These are phyloP conservation scores for Epicauta chinensis DNA, from an alignment of 1,140 invertebrate species.

Conservation along the genomic window DNA sequence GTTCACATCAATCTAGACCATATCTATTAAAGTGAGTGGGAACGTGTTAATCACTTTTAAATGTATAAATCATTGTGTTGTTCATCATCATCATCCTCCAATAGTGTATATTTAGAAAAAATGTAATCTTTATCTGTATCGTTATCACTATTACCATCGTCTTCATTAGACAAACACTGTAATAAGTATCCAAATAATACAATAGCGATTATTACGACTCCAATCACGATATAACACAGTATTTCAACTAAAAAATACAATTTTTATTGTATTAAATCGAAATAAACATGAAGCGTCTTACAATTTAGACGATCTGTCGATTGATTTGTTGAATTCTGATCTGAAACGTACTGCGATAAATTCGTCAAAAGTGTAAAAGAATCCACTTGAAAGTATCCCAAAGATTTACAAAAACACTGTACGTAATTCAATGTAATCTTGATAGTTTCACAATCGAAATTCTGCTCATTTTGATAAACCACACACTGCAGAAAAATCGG, in stretches of 20 bases:
- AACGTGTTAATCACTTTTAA: not conserved
- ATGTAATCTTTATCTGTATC: constrained; percentile 3
- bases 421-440: constrained; percentile 6
- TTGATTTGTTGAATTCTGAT: not conserved
- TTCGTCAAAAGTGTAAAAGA: not conserved
- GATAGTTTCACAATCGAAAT: constrained; percentile 4
- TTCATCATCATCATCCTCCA: constrained; percentile 5
- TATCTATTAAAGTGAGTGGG: too few species aligned
- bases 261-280: not conserved
- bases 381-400: constrained; percentile 14
- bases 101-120: constrained; percentile 13
- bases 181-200: constrained; percentile 1
- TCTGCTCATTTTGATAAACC: not conserved
- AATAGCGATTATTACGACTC: constrained; percentile 3
- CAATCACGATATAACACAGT: constrained; percentile 9
- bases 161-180: constrained; percentile 4
- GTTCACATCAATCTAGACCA: too few species aligned
- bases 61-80: constrained; percentile 4
- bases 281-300: not conserved
- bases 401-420: constrained; percentile 9
- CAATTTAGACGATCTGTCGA: not conserved
- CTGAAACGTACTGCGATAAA: not conserved
- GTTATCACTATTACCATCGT: not conserved
- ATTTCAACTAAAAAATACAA: constrained; percentile 9
- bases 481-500: constrained; percentile 4